Base-by-base conservation (phyloP, 2,797 vertebrate species). In the Poeciliopsis infans region DNA sequence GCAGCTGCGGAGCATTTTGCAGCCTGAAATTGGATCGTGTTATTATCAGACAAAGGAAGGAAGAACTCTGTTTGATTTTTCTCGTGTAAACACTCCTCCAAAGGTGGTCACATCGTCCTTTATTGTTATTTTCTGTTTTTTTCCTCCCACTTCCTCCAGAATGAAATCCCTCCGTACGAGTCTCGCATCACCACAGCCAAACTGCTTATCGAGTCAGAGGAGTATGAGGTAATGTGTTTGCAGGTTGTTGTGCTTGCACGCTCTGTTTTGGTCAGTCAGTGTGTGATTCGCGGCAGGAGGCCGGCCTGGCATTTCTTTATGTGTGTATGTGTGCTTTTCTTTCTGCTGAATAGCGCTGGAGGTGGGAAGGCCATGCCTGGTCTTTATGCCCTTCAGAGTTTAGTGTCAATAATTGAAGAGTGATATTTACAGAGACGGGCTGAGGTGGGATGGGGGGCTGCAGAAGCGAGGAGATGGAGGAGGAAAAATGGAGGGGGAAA, bases 391-490 rank as follows among this genome's bases (percentile, higher is more conserved):
- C 78, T 84, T 87, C 79, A 92, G 92, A 90, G 88, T 89, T 87
- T 86, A 86, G 81, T 87, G 90, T 96, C 92, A 95, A 95, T 95
- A 94, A 95, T 95, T 93, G 89, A 95, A 89, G 88, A 92, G 88
- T 91, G 94, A 88, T 95, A 94, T 95, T 95, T 95, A 90, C 84
- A 83, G 83, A 87, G 82, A 83, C 79, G 77, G 82, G 75, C 70
- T 72, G 72, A 68, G 90, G 69, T 85, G 81, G 64, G 66, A 55
- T 75, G 53, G 2, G 1, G 68, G 75, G 74, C 59, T 6, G 2
- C 61, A 75, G 41, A 36, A 49, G 25, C 75, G 77, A 59, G 66
- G 31, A 46, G 36, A 72, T 71, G 51, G 68, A 79, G 33, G 2
- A 31, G 53, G 53, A 66, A 23, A 43, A 45, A 72, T 72, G 57